Conservation (phyloP, 2,113 vertebrate genomes). For the Hippocampus barbouri region DNA sequence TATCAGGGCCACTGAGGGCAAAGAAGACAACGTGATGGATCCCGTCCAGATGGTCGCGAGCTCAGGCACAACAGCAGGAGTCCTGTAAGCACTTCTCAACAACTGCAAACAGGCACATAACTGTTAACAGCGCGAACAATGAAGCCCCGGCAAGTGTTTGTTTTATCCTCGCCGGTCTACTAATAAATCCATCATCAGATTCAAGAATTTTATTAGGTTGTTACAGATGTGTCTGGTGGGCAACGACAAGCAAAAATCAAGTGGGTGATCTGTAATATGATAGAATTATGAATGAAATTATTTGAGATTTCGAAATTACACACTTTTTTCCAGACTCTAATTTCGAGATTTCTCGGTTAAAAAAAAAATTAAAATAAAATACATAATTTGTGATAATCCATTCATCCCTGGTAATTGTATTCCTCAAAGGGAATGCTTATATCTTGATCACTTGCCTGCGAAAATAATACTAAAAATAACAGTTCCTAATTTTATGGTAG, state of each 20-base stretch:
- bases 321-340: too few relatives aligned
- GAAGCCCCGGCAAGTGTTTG: slow-evolving; percentile 13
- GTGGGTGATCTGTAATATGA: background rate
- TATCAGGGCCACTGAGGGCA: slow-evolving; percentile 25
- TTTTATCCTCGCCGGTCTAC: slow-evolving; percentile 10
- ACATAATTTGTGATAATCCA: too few relatives aligned
- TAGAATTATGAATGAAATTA: background rate
- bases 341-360: too few relatives aligned
- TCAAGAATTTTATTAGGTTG: background rate
- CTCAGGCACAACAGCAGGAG: slow-evolving; percentile 38
- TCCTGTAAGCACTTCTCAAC: slow-evolving; percentile 44
- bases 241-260: background rate
- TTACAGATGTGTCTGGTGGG: background rate
- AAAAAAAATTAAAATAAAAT: too few relatives aligned
- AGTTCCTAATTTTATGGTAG: too few relatives aligned
- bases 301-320: too few relatives aligned
- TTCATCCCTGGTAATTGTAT: too few relatives aligned
- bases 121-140: slow-evolving; percentile 19
- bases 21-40: slow-evolving; percentile 50
- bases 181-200: slow-evolving; percentile 14
- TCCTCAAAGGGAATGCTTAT: too few relatives aligned
- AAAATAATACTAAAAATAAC: too few relatives aligned
- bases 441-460: too few relatives aligned
- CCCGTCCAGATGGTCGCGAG: slow-evolving; percentile 52
- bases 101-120: slow-evolving; percentile 13